phyloP scores from a whole-genome alignment of 1,140 invertebrate species.

The Subanguina moxae region DNA sequence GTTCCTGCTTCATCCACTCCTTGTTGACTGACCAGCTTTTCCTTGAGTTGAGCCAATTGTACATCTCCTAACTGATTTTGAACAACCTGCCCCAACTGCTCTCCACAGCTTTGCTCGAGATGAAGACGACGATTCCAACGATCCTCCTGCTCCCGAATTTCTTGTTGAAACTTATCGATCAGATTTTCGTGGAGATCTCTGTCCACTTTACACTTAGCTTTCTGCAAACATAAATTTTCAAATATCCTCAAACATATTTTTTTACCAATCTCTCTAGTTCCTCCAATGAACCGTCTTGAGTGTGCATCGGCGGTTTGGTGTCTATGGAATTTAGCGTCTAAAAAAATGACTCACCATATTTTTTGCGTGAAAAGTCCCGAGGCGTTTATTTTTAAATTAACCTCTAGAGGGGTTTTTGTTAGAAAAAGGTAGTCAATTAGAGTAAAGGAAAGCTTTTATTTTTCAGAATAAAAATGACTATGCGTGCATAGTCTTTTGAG shows the following conservation, averaged over 20 bases:
- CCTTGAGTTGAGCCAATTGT: background rate
- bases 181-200: background rate
- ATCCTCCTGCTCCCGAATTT: background rate
- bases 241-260: background rate
- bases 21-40: background rate
- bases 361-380: background rate
- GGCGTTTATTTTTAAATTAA: background rate
- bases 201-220: background rate
- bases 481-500: too few species aligned
- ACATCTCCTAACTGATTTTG: background rate
- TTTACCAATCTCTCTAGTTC: background rate
- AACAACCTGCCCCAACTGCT: background rate
- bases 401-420: too few species aligned
- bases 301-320: too few species aligned
- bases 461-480: too few species aligned
- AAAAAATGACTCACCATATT: background rate
- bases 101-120: background rate
- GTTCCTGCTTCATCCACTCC: background rate
- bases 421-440: too few species aligned
- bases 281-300: background rate
- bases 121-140: background rate
- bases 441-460: too few species aligned
- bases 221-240: background rate
- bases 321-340: background rate
- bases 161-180: background rate